phyloP scores from a whole-genome alignment of 2,888 invertebrate genomes.

The Aphelenchoides bicaudatus region DNA sequence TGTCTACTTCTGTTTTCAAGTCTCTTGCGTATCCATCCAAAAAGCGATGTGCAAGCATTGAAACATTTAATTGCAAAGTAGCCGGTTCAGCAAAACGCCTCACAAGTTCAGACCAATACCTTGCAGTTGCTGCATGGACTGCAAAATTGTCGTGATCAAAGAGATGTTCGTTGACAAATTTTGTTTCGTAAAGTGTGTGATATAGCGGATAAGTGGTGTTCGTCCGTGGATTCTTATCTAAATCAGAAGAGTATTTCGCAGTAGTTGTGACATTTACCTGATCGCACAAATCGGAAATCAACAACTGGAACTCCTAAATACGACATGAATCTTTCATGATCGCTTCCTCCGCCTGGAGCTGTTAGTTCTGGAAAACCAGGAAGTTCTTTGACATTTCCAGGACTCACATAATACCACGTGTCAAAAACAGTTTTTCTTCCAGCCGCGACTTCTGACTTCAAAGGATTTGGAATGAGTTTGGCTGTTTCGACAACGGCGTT shows the following conservation, averaged over 20 bases:
- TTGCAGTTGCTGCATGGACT: slow-evolving; percentile 18
- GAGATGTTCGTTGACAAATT: slow-evolving; percentile 55
- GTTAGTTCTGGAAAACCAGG: slow-evolving; percentile 27
- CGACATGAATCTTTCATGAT: slow-evolving; percentile 63
- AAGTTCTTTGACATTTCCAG: background rate
- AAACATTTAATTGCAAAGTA: slow-evolving; percentile 62
- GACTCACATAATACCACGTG: slow-evolving; percentile 41
- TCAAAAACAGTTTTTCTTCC: slow-evolving; percentile 51
- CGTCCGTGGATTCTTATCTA: too few species aligned
- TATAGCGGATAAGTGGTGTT: slow-evolving; percentile 46
- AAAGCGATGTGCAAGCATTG: slow-evolving; percentile 54
- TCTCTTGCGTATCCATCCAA: slow-evolving; percentile 39
- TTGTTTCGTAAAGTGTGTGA: slow-evolving; percentile 58
- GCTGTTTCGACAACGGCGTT: slow-evolving; percentile 61
- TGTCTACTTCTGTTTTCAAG: slow-evolving; percentile 20
- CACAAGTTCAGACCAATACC: slow-evolving; percentile 42
- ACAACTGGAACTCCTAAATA: slow-evolving; percentile 63
- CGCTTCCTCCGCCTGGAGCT: slow-evolving; percentile 62
- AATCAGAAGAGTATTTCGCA: slow-evolving; percentile 36
- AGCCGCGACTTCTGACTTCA: slow-evolving; percentile 33
- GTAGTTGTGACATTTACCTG: slow-evolving; percentile 22
- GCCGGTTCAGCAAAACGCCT: slow-evolving; percentile 61
- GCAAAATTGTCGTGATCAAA: slow-evolving; percentile 49
- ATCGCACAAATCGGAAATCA: slow-evolving; percentile 60
- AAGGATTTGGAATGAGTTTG: slow-evolving; percentile 56